Conservation (phyloP, 2,113 vertebrate genomes). For the Ciconia boyciana region DNA sequence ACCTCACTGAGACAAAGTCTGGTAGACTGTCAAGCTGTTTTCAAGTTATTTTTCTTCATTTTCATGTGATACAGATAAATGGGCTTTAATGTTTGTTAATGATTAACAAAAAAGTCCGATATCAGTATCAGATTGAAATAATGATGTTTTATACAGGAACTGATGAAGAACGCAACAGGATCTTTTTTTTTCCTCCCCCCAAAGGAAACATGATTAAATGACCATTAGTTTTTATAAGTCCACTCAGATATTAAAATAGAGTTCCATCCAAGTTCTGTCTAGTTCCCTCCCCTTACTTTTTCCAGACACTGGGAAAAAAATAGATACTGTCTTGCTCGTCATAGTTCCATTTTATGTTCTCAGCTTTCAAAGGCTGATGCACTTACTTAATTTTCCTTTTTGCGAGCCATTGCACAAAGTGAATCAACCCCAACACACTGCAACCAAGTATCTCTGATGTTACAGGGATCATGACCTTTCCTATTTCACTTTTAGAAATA, state of each 20-base stretch:
- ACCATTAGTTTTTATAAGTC: not conserved
- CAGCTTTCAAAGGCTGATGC: not conserved
- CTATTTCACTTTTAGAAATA: not conserved
- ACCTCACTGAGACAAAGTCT: not conserved
- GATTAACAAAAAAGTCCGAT: not conserved
- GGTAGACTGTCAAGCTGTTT: not conserved
- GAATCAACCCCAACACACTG: not conserved
- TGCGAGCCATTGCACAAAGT: not conserved
- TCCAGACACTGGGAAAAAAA: not conserved
- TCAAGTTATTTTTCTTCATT: not conserved
- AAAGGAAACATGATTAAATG: not conserved
- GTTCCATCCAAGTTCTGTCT: not conserved
- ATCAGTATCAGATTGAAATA: not conserved
- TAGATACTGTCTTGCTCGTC: not conserved
- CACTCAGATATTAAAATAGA: not conserved
- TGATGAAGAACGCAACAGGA: not conserved
- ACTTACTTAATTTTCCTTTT: not conserved
- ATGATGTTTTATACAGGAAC: not conserved
- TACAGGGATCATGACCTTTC: not conserved
- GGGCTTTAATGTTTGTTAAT: not conserved
- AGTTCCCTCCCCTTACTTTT: not conserved
- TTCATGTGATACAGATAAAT: not conserved
- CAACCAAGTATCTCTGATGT: not conserved
- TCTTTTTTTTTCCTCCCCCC: too few relatives aligned
- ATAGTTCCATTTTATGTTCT: not conserved